Conservation (phyloP, 1,140 invertebrate species). For the Drosophila sucinea region DNA sequence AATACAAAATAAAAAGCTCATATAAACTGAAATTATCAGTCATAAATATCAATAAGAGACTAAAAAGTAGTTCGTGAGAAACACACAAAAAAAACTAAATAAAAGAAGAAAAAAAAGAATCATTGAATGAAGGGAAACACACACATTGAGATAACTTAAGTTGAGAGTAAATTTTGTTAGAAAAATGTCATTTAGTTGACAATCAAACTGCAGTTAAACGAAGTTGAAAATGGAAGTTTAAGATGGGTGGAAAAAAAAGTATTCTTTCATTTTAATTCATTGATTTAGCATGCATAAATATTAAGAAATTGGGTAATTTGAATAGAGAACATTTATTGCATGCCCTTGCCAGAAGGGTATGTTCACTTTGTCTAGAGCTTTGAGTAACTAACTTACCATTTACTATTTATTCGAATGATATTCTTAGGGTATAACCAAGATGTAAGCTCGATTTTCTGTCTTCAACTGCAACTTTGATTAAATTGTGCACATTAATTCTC, state of each 20-base stretch:
- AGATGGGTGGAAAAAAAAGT: neutral
- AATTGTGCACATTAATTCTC: conserved; percentile 36
- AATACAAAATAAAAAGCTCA: conserved; percentile 13
- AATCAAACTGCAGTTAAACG: conserved; percentile 25
- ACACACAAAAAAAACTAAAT: conserved; percentile 5
- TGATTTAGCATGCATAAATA: conserved; percentile 10
- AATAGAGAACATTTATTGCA: neutral
- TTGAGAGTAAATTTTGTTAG: conserved; percentile 1
- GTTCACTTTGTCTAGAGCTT: neutral
- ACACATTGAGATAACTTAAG: neutral
- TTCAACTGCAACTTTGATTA: conserved; percentile 46
- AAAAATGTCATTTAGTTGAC: conserved; percentile 16
- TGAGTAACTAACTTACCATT: no score
- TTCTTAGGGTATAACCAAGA: neutral
- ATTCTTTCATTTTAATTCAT: neutral
- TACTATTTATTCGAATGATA: no score
- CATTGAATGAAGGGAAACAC: neutral
- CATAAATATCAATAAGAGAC: conserved; percentile 66
- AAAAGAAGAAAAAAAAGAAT: conserved; percentile 1
- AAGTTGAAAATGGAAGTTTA: conserved; percentile 8
- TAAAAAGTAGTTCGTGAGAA: conserved; percentile 59
- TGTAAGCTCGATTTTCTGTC: neutral
- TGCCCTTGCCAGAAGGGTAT: neutral
- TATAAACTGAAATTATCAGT: conserved; percentile 57
- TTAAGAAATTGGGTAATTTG: neutral